These are phyloP conservation scores for Siniperca scherzeri DNA, from an alignment of 2,797 vertebrate genomes.

Conservation along the genomic window DNA sequence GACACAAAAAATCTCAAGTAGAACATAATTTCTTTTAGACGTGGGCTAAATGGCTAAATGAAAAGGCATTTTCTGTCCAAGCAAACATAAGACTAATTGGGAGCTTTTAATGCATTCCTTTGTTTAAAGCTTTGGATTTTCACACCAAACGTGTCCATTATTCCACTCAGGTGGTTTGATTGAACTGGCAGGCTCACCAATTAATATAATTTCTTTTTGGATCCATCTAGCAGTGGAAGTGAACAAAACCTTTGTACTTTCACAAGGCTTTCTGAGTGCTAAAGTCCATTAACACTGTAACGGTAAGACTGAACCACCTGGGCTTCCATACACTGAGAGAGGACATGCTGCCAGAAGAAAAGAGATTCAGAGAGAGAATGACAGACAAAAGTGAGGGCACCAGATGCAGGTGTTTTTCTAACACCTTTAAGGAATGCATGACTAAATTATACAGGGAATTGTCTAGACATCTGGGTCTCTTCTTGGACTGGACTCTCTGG, in stretches of 20 bases:
- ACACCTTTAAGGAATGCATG: conserved; percentile 75
- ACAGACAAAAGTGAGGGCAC: conserved; percentile 48
- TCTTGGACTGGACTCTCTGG: conserved; percentile 56
- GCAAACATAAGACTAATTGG: conserved; percentile 56
- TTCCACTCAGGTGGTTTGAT: conserved; percentile 64
- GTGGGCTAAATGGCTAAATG: conserved; percentile 39
- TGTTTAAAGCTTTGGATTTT: conserved; percentile 57
- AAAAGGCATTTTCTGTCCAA: conserved; percentile 45
- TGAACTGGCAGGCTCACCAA: conserved; percentile 59
- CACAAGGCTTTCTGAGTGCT: conserved; percentile 56
- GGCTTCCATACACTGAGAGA: conserved; percentile 53
- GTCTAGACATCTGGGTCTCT: conserved; percentile 70
- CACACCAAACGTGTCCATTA: conserved; percentile 68
- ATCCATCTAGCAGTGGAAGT: conserved; percentile 48
- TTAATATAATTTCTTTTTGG: conserved; percentile 68
- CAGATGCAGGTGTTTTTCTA: conserved; percentile 74
- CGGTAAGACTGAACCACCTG: conserved; percentile 65
- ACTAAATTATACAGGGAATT: conserved; percentile 67
- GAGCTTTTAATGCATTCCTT: conserved; percentile 62
- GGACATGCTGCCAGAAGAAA: conserved; percentile 38
- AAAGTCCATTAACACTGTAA: conserved; percentile 63
- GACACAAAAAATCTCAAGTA: conserved; percentile 28
- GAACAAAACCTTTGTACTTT: conserved; percentile 68
- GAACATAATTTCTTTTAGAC: conserved; percentile 40
- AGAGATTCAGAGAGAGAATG: conserved; percentile 45